These are phyloP conservation scores for Gadus macrocephalus DNA, from an alignment of 2,113 vertebrate genomes.

Conservation along the genomic window DNA sequence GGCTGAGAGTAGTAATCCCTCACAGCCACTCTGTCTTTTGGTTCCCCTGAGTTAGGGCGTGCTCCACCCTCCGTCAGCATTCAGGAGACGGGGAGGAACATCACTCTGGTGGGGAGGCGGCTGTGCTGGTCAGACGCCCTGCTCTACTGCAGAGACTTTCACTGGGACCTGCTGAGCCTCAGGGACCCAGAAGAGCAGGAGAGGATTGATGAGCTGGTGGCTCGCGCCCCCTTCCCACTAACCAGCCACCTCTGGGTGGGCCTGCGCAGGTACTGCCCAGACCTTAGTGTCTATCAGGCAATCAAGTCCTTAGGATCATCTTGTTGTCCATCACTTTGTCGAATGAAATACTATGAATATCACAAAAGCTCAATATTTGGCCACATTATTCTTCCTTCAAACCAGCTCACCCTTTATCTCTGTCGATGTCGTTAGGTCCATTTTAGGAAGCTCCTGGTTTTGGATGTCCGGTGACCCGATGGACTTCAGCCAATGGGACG, in stretches of 20 bases:
- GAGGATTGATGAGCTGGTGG: conserved; percentile 3
- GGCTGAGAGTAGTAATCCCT: too few relatives aligned
- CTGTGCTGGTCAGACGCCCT: conserved; percentile 34
- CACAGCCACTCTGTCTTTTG: background rate
- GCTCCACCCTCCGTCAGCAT: background rate
- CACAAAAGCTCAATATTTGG: background rate
- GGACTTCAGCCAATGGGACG: conserved; percentile 11
- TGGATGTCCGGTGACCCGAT: conserved; percentile 35
- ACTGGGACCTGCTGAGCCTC: conserved; percentile 27
- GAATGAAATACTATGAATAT: background rate
- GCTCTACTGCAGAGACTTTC: conserved; percentile 25
- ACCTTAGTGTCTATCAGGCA: background rate
- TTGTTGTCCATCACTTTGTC: background rate
- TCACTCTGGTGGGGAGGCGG: conserved; percentile 17
- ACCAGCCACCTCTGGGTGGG: conserved; percentile 31
- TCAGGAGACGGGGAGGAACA: background rate
- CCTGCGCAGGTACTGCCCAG: conserved; percentile 20
- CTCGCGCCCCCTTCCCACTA: background rate
- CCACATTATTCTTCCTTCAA: background rate
- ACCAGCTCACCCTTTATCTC: background rate
- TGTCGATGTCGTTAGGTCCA: background rate
- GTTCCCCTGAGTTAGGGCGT: background rate
- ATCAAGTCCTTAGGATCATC: too few relatives aligned
- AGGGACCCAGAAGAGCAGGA: conserved; percentile 19
- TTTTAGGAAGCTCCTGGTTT: conserved; percentile 21